Conservation (phyloP, 2,797 vertebrate species). For the Pseudomugil gertrudae region DNA sequence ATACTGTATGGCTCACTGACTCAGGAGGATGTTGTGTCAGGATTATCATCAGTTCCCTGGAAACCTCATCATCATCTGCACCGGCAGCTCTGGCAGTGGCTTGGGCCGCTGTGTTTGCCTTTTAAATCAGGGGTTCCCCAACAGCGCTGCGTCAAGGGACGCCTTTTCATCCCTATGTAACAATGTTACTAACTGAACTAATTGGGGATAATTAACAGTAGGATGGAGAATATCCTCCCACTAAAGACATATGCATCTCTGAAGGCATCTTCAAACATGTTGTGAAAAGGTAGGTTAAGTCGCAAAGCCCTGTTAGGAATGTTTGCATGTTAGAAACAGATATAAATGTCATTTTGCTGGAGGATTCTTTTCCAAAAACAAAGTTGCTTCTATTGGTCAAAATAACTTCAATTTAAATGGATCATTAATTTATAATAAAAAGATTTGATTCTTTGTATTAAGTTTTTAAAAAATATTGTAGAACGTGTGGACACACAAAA, state of each 20-base stretch:
- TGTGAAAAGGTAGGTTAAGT: neutral
- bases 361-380: neutral
- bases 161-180: slow-evolving; percentile 32
- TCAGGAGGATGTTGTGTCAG: slow-evolving; percentile 77
- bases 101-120: slow-evolving; percentile 60
- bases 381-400: neutral
- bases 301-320: no score
- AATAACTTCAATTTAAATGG: neutral
- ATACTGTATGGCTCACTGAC: slow-evolving; percentile 78
- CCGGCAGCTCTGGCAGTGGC: slow-evolving; percentile 58
- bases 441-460: no score
- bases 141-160: slow-evolving; percentile 51
- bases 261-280: neutral
- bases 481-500: neutral
- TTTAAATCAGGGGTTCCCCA: slow-evolving; percentile 78
- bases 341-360: neutral
- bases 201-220: slow-evolving; percentile 30
- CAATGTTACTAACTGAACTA: slow-evolving; percentile 43
- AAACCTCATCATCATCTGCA: slow-evolving; percentile 78
- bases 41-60: slow-evolving; percentile 77
- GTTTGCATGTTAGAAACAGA: neutral
- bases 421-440: neutral
- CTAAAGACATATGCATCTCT: neutral
- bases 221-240: neutral
- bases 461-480: neutral